Evolutionary conservation across 2,888 invertebrate species (phyloP), one percentile per base, ranked within the genome.

Genomic region (Electrophaes corylata): DNA sequence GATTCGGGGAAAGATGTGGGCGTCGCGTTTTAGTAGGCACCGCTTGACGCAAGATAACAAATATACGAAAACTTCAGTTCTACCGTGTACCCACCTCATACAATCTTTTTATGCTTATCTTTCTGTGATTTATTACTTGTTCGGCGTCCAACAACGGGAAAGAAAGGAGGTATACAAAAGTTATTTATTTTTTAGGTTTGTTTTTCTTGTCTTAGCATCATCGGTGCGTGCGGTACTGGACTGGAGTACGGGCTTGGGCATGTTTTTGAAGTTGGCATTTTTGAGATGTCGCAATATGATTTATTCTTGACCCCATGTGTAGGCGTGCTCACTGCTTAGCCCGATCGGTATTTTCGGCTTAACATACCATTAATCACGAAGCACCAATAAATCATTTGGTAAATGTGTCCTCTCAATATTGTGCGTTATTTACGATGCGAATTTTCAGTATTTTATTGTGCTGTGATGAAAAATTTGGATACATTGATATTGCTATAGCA

Each of bases 41-140:
- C 79, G 83, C 79, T 84, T 84, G 83, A 84, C 83, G 75, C 75
- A 72, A 88, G 89, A 91, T 89, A 89, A 90, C 86, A 76, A 83
- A 62, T 88, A 88, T 89, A 90, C 89, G 88, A 88, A 90, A 88
- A 90, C 84, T 89, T 87, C 81, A 88, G 83, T 85, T 91, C 88
- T 88, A 89, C 90, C 84, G 88, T 85, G 86, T 89, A 88, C 84
- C 86, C 79, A 84, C 64, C 84, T 90, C 88, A 89, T 89, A 91
- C 91, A 89, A 89, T 89, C 90, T 90, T 88, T 90, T 89, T 91
- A 91, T 91, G 91, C 91, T 91, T 91, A 91, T 91, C 91, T 91
- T 87, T 88, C 81, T 86, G 88, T 91, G 91, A 91, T 91, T 91
- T 91, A 91, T 87, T 86, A 81, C 78, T 84, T 82, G 86, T 89